These are phyloP conservation scores for Pteria penguin DNA, from an alignment of 2,888 invertebrate species.

Conservation along the genomic window DNA sequence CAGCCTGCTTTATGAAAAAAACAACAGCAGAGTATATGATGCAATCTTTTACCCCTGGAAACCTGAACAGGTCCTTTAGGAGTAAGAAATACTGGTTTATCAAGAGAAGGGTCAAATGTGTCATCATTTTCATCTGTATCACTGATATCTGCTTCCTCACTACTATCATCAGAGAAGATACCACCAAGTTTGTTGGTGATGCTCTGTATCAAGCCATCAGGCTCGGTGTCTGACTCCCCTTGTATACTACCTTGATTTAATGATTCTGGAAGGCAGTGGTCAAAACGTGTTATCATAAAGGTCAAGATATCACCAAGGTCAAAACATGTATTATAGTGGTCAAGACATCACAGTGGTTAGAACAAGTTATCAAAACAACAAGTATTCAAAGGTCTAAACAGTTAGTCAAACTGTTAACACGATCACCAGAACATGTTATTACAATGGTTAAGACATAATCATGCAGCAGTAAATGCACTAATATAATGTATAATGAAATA, in stretches of 20 bases:
- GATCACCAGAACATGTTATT: no score
- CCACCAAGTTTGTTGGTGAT: constrained; percentile 77
- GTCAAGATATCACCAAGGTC: no score
- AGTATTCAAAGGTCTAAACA: no score
- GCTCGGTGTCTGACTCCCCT: constrained; percentile 78
- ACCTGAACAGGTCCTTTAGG: constrained; percentile 73
- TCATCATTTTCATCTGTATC: constrained; percentile 75
- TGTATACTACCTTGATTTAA: constrained; percentile 75
- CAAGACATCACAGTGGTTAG: no score
- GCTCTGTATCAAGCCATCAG: constrained; percentile 74
- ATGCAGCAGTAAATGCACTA: no score
- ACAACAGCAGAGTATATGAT: no score
- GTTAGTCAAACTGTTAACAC: no score
- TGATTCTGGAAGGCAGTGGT: constrained; percentile 72
- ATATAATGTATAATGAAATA: no score
- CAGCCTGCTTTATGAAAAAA: background rate
- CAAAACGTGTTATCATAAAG: no score
- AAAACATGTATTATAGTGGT: no score
- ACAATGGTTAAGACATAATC: no score
- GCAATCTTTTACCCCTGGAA: constrained; percentile 29
- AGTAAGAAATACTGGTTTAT: constrained; percentile 76
- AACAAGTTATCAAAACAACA: no score
- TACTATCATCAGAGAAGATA: constrained; percentile 86
- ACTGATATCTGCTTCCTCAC: constrained; percentile 79
- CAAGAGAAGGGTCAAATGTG: constrained; percentile 69